Evolutionary conservation across 2,113 vertebrate genomes (phyloP).

Genomic region (Neotoma lepida): DNA sequence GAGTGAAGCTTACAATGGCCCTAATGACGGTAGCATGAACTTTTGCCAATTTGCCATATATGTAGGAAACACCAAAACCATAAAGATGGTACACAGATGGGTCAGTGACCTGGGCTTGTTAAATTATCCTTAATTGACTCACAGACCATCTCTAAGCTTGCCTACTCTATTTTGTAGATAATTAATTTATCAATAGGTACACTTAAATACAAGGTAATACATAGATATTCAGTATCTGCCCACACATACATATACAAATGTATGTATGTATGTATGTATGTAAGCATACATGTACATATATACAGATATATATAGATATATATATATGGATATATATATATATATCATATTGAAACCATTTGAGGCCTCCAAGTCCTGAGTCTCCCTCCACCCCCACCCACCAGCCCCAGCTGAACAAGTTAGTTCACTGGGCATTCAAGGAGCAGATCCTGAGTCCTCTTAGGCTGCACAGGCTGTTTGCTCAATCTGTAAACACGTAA

Average conservation of each 20-base stretch:
- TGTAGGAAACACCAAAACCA: slow-evolving; percentile 30
- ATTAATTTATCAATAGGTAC: slow-evolving; percentile 34
- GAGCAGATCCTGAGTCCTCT: slow-evolving; percentile 24
- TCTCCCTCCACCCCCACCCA: not conserved
- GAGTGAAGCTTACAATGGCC: slow-evolving; percentile 14
- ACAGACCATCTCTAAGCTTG: slow-evolving; percentile 21
- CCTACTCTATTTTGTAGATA: slow-evolving; percentile 24
- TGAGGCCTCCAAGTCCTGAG: not conserved
- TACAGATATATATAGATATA: not conserved
- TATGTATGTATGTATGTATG: no score
- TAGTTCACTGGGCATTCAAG: not conserved
- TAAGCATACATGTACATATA: not conserved
- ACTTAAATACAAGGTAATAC: slow-evolving; percentile 25
- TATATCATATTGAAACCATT: not conserved
- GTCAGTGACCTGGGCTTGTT: not conserved
- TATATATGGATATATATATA: not conserved
- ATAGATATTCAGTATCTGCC: slow-evolving; percentile 23
- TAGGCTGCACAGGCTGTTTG: slow-evolving; percentile 56
- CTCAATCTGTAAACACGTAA: slow-evolving; percentile 78
- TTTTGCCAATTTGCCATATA: slow-evolving; percentile 33
- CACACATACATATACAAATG: not conserved
- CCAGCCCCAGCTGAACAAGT: not conserved
- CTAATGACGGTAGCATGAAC: slow-evolving; percentile 5
- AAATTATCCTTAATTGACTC: slow-evolving; percentile 43
- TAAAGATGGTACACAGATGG: not conserved